These are phyloP conservation scores for Macaria liturata DNA, from an alignment of 2,888 invertebrate species.

Conservation along the genomic window DNA sequence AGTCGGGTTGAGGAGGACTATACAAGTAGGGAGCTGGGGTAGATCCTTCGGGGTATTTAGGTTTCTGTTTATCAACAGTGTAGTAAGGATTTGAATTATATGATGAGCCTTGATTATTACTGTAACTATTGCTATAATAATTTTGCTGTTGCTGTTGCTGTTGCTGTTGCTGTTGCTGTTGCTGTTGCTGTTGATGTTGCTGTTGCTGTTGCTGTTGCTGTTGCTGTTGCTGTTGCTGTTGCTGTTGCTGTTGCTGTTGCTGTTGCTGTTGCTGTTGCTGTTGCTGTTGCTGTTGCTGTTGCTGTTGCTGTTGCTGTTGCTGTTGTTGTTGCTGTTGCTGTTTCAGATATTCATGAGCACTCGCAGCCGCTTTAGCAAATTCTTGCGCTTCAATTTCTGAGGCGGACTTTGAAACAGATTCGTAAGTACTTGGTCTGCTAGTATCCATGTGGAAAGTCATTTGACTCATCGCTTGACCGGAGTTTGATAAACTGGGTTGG, in stretches of 20 bases:
- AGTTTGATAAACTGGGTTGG: constrained; percentile 53
- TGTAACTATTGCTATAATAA: constrained; percentile 41
- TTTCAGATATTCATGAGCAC: constrained; percentile 70
- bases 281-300: too few species aligned
- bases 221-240: constrained; percentile 15
- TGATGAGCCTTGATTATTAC: constrained; percentile 22
- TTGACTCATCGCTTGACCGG: constrained; percentile 61
- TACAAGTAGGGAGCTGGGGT: constrained; percentile 44
- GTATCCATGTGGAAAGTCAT: constrained; percentile 73
- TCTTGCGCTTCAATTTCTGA: constrained; percentile 66
- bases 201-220: constrained; percentile 38
- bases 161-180: constrained; percentile 39
- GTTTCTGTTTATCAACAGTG: constrained; percentile 55
- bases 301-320: too few species aligned
- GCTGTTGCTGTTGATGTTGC: constrained; percentile 38
- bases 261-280: too few species aligned
- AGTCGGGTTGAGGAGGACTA: constrained; percentile 55
- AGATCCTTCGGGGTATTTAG: constrained; percentile 50
- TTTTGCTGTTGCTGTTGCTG: constrained; percentile 40
- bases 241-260: constrained; percentile 35
- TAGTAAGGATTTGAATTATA: constrained; percentile 44
- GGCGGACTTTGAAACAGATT: constrained; percentile 62
- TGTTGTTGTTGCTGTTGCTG: constrained; percentile 31
- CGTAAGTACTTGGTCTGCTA: constrained; percentile 58
- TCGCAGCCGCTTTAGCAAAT: constrained; percentile 73